Conservation (phyloP, 2,797 vertebrate species). For the Cryptoblepharus egeriae region DNA sequence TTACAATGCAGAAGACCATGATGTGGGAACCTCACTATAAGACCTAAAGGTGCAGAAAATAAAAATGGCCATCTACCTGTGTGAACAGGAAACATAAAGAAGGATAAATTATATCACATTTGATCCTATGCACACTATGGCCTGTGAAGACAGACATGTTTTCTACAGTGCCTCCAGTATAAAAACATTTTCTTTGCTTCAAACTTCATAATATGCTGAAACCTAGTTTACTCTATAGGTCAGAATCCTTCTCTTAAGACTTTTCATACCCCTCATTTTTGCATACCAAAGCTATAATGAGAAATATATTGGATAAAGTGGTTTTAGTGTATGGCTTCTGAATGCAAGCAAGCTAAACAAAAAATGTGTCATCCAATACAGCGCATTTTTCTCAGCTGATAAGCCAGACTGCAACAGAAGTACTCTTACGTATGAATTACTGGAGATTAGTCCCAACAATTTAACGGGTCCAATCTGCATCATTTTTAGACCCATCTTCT, state of each 20-base stretch:
- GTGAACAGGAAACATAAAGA: not conserved
- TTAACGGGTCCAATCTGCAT: slow-evolving; percentile 10
- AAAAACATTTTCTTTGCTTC: not conserved
- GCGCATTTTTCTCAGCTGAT: not conserved
- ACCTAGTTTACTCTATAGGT: not conserved
- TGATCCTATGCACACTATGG: not conserved
- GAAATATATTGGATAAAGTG: not conserved
- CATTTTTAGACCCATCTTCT: slow-evolving; percentile 19
- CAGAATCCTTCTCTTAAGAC: not conserved
- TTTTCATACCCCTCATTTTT: not conserved
- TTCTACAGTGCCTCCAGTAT: not conserved
- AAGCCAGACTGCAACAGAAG: slow-evolving; percentile 4
- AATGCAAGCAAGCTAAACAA: not conserved
- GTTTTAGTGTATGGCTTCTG: not conserved
- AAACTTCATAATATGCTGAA: not conserved
- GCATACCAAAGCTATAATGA: not conserved
- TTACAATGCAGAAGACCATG: not conserved
- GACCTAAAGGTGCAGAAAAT: not conserved
- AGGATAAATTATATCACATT: not conserved
- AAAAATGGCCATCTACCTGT: not conserved
- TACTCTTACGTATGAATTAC: not conserved
- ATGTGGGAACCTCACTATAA: not conserved
- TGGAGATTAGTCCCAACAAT: not conserved
- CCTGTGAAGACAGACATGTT: not conserved
- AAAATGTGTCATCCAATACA: not conserved